Base-by-base conservation (phyloP, 2,113 vertebrate species). In the Sorex araneus region DNA sequence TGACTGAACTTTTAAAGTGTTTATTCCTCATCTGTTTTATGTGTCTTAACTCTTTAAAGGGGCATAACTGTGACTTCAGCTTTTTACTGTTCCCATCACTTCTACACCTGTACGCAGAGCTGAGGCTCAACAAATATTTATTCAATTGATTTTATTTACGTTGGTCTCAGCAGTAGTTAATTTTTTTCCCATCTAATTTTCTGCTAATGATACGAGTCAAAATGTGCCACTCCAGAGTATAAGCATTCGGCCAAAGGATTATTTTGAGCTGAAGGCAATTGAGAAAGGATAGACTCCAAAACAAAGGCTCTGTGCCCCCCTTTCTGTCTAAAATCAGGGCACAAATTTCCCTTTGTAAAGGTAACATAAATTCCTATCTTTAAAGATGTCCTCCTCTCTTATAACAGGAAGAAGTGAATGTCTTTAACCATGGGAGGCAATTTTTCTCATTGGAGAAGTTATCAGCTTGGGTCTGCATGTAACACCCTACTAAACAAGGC, bases 181-280 rank as follows among this genome's bases (percentile, higher is more conserved):
- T 79, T 93, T 89, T 87, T 47, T 85, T 90, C 57, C 60, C 13
- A 66, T 27, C 23, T 45, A 43, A 4, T 76, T 90, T 67, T 36
- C 84, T 64, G 34, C 28, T 93, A 73, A 66, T 67, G 54, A 89
- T 27, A 30, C 8, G 6, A 57, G 54, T 64, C 43, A 54, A 66
- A 84, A 45, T 66, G 54, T 34, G 16, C 28, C 32, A 73, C 40
- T 74, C 50, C 57, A 54, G 64, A 73, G 32, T 50, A 32, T 4
- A 67, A 32, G 50, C 34, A 18, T 30, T 78, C 34, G 66, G n/a
- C 30, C 63, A n/a, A 63, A 78, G n/a, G 25, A 64, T 21, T 25
- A 23, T 47, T 47, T 47, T 71, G 21, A 86, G 27, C 9, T 50
- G 10, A 50, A 63, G 63, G 74, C 36, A 85, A 47, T 12, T 25